Conservation (phyloP, 37 sponge, comb jelly and placozoan genomes). For the Theonella swinhoei region DNA sequence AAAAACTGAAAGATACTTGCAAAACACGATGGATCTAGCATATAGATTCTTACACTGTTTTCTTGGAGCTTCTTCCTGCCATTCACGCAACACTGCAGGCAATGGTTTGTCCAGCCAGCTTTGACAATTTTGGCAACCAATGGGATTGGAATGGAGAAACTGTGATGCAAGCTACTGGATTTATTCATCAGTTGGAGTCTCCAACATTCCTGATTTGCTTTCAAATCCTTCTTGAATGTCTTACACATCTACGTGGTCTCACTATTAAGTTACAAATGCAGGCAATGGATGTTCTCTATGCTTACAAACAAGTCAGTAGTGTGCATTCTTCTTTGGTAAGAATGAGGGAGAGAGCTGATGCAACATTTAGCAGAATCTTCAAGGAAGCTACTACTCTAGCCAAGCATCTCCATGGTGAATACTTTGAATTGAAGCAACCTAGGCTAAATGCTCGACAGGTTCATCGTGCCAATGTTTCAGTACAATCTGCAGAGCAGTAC, state of each 20-base stretch:
- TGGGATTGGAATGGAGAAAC: constrained; percentile 77
- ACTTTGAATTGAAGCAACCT: constrained; percentile 36
- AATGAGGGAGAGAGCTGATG: constrained; percentile 33
- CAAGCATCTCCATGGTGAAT: constrained; percentile 41
- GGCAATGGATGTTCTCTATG: constrained; percentile 56
- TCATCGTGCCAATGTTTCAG: constrained; percentile 51
- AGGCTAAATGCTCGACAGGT: constrained; percentile 41
- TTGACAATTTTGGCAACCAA: constrained; percentile 25
- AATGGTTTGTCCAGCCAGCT: constrained; percentile 43
- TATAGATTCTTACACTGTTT: constrained; percentile 45
- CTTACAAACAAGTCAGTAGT: constrained; percentile 40
- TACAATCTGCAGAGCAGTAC: constrained; percentile 47
- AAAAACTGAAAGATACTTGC: constrained; percentile 66
- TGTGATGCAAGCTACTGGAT: constrained; percentile 58
- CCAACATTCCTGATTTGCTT: constrained; percentile 53
- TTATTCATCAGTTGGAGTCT: constrained; percentile 51
- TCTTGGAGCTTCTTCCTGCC: constrained; percentile 61
- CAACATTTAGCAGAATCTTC: constrained; percentile 23
- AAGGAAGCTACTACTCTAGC: constrained; percentile 33
- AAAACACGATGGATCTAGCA: constrained; percentile 58
- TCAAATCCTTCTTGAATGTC: constrained; percentile 56
- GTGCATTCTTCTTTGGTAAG: constrained; percentile 16
- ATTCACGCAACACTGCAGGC: constrained; percentile 31
- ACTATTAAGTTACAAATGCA: constrained; percentile 65
- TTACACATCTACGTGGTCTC: constrained; percentile 33